Evolutionary conservation across 92 coral and sea anemone genomes (phyloP), one percentile per base, ranked within the genome.

Genomic region (Porites divaricata): DNA sequence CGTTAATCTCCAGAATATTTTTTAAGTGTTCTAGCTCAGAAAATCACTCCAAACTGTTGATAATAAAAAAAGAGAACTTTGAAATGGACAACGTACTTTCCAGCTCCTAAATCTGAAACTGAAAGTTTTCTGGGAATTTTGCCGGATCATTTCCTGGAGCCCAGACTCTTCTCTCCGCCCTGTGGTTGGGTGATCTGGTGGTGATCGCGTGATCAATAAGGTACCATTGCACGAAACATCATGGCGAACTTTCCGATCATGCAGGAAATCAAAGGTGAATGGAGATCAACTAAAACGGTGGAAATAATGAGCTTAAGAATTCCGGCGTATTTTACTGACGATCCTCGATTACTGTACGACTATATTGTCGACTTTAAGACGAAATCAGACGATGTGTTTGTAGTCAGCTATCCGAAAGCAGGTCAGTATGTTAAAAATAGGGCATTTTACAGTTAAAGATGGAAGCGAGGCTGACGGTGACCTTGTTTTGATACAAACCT

Each of bases 361-460:
- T 80, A 50, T 68, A 80, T 80, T 28, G 7, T 76, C 2, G 53
- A 54, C 70, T 80, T 80, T 41, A 75, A 80, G 85, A 80, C 85
- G 35, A 80, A 58, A 16, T 6, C 75, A 13, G 76, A 69, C n/a
- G 85, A 80, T 28, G 85, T 80, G 1, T 80, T 80, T 12, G 41
- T 80, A 9, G 85, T 57, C 67, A 80, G 76, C 76, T 80, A 80
- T 45, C 85, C 85, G 7, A 80, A 80, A 48, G 54, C 64, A 52
- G 84, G 67, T 79, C 9, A 23, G 63, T 19, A 5, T 28, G 5
- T 10, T 63, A 19, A 6, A 15, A 14, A 28, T 41, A n/a, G n/a
- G n/a, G n/a, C n/a, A n/a, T n/a, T n/a, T n/a, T n/a, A n/a, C n/a
- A n/a, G n/a, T n/a, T n/a, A n/a, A n/a, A n/a, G n/a, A n/a, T n/a